A percentile compares a stretch with the other conserved stretches of the same genome.
phyloP scores from a whole-genome alignment of 2,113 vertebrate species.

The Sisor rabdophorus region DNA sequence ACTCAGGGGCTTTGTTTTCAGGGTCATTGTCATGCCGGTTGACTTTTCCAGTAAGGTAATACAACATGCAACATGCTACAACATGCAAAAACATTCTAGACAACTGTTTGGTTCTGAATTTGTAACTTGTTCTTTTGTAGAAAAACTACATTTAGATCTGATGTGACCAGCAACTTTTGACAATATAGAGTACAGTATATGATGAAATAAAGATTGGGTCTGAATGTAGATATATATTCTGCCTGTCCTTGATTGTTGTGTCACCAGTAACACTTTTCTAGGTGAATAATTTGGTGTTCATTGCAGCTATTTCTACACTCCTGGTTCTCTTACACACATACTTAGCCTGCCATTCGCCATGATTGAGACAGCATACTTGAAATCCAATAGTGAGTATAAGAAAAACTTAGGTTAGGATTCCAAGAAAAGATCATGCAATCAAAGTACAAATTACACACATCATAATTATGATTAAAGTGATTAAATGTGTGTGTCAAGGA shows the following conservation, averaged over 20 bases:
- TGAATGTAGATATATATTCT: neutral
- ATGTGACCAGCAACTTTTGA: too few relatives aligned
- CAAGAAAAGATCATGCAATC: neutral
- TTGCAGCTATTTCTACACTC: neutral
- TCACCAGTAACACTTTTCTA: neutral
- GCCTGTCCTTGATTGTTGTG: neutral
- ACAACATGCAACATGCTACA: too few relatives aligned
- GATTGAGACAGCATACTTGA: neutral
- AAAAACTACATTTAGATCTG: too few relatives aligned
- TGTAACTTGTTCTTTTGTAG: too few relatives aligned
- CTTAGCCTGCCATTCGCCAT: neutral
- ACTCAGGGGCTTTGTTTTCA: too few relatives aligned
- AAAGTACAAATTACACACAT: neutral
- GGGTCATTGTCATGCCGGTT: too few relatives aligned
- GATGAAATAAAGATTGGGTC: neutral
- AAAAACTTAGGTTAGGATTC: neutral
- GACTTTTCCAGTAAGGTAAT: too few relatives aligned
- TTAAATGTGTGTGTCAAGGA: neutral
- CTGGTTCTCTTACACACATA: constrained; percentile 7
- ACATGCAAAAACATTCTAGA: too few relatives aligned
- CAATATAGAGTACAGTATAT: neutral
- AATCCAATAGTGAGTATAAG: neutral
- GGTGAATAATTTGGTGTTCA: neutral
- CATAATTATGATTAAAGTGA: neutral
- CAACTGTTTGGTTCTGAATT: too few relatives aligned